A percentile compares a stretch with the other conserved stretches of the same genome.
These are phyloP conservation scores for Phorcus lineatus DNA, from an alignment of 2,888 invertebrate genomes.

Conservation along the genomic window DNA sequence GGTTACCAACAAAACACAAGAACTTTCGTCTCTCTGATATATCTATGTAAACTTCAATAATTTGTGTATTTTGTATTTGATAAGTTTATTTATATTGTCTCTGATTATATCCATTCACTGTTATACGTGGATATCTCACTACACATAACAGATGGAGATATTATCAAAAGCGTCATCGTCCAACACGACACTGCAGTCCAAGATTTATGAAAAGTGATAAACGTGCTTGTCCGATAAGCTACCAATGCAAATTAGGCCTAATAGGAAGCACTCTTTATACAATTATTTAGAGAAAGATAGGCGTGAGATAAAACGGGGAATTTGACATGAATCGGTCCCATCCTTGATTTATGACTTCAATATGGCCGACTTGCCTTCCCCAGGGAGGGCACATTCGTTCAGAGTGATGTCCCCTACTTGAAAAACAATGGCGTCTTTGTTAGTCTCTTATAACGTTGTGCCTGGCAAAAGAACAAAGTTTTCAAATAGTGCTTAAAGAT, in stretches of 20 bases:
- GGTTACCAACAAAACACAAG: too few relatives aligned
- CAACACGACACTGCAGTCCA: neutral
- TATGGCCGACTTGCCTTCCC: neutral
- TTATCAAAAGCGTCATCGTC: neutral
- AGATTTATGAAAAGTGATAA: constrained; percentile 12
- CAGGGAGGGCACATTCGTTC: neutral
- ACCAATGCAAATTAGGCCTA: constrained; percentile 7
- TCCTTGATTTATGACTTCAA: constrained; percentile 11
- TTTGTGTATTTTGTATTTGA: too few relatives aligned
- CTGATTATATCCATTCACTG: too few relatives aligned
- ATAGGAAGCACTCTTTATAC: constrained; percentile 10
- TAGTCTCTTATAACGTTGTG: neutral
- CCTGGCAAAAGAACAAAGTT: neutral
- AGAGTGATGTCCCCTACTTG: neutral
- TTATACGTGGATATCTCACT: too few relatives aligned
- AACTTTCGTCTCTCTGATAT: too few relatives aligned
- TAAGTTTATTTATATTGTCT: too few relatives aligned
- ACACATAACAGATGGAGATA: neutral
- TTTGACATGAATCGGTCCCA: neutral
- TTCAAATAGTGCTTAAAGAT: too few relatives aligned
- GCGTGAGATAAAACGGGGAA: constrained; percentile 6
- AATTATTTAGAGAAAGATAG: constrained; percentile 12
- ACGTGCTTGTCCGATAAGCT: neutral
- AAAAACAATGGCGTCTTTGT: neutral
- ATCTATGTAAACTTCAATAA: too few relatives aligned